Conservation (phyloP, 2,888 invertebrate genomes). For the Drosophila fulvimacula region DNA sequence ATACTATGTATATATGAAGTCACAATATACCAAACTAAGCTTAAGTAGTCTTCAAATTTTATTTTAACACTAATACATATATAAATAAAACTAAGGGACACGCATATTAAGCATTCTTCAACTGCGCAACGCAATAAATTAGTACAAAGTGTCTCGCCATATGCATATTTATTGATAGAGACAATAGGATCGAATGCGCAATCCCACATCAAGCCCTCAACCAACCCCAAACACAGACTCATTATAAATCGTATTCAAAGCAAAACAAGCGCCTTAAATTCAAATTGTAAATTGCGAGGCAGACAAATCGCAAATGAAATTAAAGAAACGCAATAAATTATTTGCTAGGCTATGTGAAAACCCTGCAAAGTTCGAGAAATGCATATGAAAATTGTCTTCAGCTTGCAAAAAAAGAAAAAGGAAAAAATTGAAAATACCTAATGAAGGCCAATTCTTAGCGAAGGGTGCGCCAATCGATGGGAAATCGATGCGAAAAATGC, state of each 20-base stretch:
- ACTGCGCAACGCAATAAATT: background rate
- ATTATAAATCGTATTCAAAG: slow-evolving; percentile 46
- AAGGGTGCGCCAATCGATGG: slow-evolving; percentile 72
- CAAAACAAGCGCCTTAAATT: slow-evolving; percentile 60
- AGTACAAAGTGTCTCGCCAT: slow-evolving; percentile 1
- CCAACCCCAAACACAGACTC: slow-evolving; percentile 38
- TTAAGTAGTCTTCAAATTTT: background rate
- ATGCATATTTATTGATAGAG: slow-evolving; percentile 1
- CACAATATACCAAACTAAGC: background rate
- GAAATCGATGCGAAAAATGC: slow-evolving; percentile 58
- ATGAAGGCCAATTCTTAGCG: slow-evolving; percentile 56
- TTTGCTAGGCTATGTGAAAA: slow-evolving; percentile 58
- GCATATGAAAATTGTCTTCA: slow-evolving; percentile 54
- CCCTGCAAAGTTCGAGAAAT: slow-evolving; percentile 49
- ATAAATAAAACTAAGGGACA: too few species aligned
- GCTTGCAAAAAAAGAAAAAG: background rate
- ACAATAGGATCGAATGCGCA: slow-evolving; percentile 20
- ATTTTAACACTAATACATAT: background rate
- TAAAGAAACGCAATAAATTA: slow-evolving; percentile 73
- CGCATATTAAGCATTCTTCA: background rate
- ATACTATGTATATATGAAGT: background rate
- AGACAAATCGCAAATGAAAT: slow-evolving; percentile 39
- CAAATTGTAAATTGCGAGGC: slow-evolving; percentile 66
- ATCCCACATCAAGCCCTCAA: slow-evolving; percentile 62
- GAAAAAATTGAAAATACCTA: slow-evolving; percentile 36